A percentile compares a stretch with the other conserved stretches of the same genome.
Conservation (phyloP, 2,888 invertebrate species). For the Drosophila lacicola region DNA sequence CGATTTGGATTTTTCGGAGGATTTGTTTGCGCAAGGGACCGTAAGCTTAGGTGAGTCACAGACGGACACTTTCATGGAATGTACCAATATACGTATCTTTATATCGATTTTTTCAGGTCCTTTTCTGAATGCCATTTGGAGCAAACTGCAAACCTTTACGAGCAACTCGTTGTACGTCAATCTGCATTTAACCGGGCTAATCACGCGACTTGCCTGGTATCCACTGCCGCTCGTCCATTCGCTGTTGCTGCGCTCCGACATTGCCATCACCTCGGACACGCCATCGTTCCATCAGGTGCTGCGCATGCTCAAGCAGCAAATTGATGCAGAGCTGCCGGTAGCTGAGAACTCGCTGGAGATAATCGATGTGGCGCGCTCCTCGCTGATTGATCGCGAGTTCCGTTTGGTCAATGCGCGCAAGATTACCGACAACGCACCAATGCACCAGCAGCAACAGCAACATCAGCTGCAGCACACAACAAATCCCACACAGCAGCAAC, state of each 20-base stretch:
- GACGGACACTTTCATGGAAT: background rate
- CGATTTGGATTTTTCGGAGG: slow-evolving; percentile 85
- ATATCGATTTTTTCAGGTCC: slow-evolving; percentile 87
- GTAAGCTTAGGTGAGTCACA: slow-evolving; percentile 83
- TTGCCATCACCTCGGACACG: slow-evolving; percentile 95
- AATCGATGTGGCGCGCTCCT: slow-evolving; percentile 91
- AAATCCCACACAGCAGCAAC: slow-evolving; percentile 41
- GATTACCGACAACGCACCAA: slow-evolving; percentile 71
- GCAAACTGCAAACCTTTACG: slow-evolving; percentile 93
- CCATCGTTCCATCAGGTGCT: slow-evolving; percentile 96
- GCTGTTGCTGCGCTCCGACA: slow-evolving; percentile 93
- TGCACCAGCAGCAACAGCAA: slow-evolving; percentile 86
- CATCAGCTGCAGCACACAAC: slow-evolving; percentile 74
- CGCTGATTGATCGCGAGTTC: slow-evolving; percentile 92
- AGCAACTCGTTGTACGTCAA: slow-evolving; percentile 94
- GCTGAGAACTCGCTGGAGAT: slow-evolving; percentile 87
- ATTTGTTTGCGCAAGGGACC: slow-evolving; percentile 85
- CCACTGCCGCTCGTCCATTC: slow-evolving; percentile 95
- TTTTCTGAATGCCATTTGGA: slow-evolving; percentile 92
- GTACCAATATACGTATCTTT: background rate
- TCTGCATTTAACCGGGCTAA: slow-evolving; percentile 93
- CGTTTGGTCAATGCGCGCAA: slow-evolving; percentile 90
- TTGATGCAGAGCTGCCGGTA: slow-evolving; percentile 90
- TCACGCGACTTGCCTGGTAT: slow-evolving; percentile 94
- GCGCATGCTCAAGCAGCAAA: slow-evolving; percentile 92